Evolutionary conservation across 2,888 invertebrate genomes (phyloP).

Genomic region (Clepsis dumicolana): DNA sequence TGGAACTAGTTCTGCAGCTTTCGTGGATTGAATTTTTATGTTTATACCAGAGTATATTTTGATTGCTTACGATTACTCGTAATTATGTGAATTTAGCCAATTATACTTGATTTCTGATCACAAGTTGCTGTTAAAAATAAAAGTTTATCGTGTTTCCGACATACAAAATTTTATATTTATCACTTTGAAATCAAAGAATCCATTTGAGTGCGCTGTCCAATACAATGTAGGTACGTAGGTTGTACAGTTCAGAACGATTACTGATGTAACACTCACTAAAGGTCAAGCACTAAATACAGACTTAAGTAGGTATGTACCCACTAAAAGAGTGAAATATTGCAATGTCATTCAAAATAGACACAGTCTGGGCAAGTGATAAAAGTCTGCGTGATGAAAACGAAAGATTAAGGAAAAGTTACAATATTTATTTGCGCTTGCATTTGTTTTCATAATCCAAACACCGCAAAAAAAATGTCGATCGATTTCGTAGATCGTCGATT

Average conservation of each 20-base stretch:
- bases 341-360: background rate
- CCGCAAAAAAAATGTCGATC: background rate
- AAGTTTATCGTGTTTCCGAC: background rate
- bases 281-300: background rate
- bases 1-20: slow-evolving; percentile 30
- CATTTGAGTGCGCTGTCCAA: background rate
- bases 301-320: too few species aligned
- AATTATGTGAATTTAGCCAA: slow-evolving; percentile 9
- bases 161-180: background rate
- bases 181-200: background rate
- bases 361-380: background rate
- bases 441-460: background rate
- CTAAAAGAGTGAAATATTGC: background rate
- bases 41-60: background rate
- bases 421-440: background rate
- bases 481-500: background rate
- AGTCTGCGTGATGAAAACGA: background rate
- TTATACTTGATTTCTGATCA: background rate
- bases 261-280: background rate
- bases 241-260: background rate
- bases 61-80: slow-evolving; percentile 7
- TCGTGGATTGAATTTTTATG: slow-evolving; percentile 21
- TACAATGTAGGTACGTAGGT: background rate
- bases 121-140: background rate
- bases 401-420: background rate